These are phyloP conservation scores for Cataglyphis cursor DNA, from an alignment of 2,888 invertebrate species.

Conservation along the genomic window DNA sequence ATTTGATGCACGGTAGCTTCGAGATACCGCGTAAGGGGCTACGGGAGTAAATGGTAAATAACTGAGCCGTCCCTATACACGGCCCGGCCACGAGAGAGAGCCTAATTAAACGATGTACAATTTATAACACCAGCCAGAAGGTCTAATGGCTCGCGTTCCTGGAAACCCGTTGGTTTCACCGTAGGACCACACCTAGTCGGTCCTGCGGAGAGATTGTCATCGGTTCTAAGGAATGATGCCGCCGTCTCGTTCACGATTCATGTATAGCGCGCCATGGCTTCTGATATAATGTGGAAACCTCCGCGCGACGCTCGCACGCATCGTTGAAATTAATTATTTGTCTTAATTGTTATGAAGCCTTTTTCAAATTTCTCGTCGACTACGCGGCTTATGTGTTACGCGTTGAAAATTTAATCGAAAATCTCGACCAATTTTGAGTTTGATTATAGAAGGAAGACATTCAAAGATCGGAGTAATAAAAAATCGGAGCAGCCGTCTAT, in stretches of 20 bases:
- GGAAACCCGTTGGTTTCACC: conserved; percentile 84
- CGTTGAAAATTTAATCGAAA: not conserved
- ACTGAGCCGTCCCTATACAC: conserved; percentile 74
- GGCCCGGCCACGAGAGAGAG: conserved; percentile 76
- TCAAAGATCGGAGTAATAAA: not conserved
- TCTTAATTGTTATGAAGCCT: conserved; percentile 14
- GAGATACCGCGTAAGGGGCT: conserved; percentile 74
- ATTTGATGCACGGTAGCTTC: conserved; percentile 84
- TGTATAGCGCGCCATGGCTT: conserved; percentile 33
- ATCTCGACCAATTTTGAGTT: not conserved
- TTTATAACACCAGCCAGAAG: conserved; percentile 86
- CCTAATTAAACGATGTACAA: conserved; percentile 87
- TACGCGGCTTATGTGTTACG: not conserved
- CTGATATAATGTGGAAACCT: conserved; percentile 38
- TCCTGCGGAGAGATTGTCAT: conserved; percentile 84
- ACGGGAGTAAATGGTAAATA: conserved; percentile 82
- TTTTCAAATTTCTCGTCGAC: not conserved
- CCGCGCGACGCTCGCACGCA: conserved; percentile 39
- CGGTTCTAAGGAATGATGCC: conserved; percentile 76
- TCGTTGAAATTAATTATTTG: conserved; percentile 28
- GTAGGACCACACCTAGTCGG: conserved; percentile 86
- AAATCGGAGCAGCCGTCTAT: not conserved
- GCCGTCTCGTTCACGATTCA: conserved; percentile 63
- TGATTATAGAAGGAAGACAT: not conserved
- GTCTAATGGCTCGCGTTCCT: conserved; percentile 87